Evolutionary conservation across 2,888 invertebrate genomes (phyloP), one percentile per base, ranked within the genome.

Genomic region (Diarsia brunnea): DNA sequence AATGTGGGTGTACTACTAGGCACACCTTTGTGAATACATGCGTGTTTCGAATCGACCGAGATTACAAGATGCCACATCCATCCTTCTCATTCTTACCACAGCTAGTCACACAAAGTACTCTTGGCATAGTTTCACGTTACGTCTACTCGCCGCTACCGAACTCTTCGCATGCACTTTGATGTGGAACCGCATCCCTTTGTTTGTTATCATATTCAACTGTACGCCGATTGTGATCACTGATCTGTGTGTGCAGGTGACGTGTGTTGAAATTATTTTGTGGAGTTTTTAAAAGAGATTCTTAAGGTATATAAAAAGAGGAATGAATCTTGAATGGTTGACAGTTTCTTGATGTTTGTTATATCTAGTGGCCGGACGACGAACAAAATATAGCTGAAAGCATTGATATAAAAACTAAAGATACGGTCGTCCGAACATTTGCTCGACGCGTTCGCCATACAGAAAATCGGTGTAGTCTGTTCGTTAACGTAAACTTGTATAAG

Each of bases 101-200:
- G 21, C n/a, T 60, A 24, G 12, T 43, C 24, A 75, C 64, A 80
- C 27, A 66, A 60, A 21, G 69, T 63, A 47, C 78, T 78, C 27
- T 63, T 69, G 63, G 58, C 79, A 45, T 71, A 75, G 82, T 79
- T 82, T 83, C 83, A 82, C 61, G 69, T 82, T 82, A 82, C 74
- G 71, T 27, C 38, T 67, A n/a, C 78, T 73, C 49, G 24, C 49
- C n/a, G 76, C 70, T 71, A 76, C 81, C 53, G 81, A 14, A 47
- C 51, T 45, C 69, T 55, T 31, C 53, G 66, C 73, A 63, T 47
- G 66, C 67, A 31, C 67, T 68, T 69, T 81, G 65, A 69, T 64
- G 61, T 19, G 47, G 58, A 45, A 53, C 61, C 72, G 55, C 84
- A 31, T 73, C 75, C 60, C 55, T 84, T 89, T 89, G 86, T 78